Evolutionary conservation across 1,140 invertebrate species (phyloP).

Genomic region (Diabrotica virgifera): DNA sequence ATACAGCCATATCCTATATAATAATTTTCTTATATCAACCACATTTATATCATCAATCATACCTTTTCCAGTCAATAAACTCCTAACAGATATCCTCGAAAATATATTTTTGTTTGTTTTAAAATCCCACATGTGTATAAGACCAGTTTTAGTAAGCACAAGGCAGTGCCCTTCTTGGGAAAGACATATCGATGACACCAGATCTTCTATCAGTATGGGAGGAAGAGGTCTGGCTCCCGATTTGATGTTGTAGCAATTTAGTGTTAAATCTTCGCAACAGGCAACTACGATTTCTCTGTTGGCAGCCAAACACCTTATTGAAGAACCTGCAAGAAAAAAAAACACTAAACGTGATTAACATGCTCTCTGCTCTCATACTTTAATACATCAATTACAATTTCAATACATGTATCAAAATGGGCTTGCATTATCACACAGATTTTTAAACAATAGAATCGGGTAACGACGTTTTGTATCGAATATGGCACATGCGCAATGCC

Average conservation of each 20-base stretch:
- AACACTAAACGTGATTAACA: too few species aligned
- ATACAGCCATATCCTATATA: too few species aligned
- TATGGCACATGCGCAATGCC: too few species aligned
- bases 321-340: conserved; percentile 36
- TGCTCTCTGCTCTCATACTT: too few species aligned
- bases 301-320: conserved; percentile 39
- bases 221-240: conserved; percentile 42
- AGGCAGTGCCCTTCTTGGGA: conserved; percentile 41
- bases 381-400: too few species aligned
- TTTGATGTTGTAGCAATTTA: conserved; percentile 43
- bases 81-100: conserved; percentile 50
- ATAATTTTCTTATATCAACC: too few species aligned
- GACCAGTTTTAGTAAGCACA: conserved; percentile 46
- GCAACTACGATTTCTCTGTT: conserved; percentile 41
- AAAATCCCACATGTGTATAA: conserved; percentile 48
- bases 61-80: conserved; percentile 51
- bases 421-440: too few species aligned
- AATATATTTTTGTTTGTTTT: conserved; percentile 35
- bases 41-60: conserved; percentile 6
- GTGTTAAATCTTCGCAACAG: conserved; percentile 45
- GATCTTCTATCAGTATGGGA: conserved; percentile 42
- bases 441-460: too few species aligned
- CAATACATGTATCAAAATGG: too few species aligned
- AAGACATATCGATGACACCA: conserved; percentile 39
- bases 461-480: too few species aligned